Evolutionary conservation across 2,888 invertebrate species (phyloP), one percentile per base, ranked within the genome.

Genomic region (Xylota segnis): DNA sequence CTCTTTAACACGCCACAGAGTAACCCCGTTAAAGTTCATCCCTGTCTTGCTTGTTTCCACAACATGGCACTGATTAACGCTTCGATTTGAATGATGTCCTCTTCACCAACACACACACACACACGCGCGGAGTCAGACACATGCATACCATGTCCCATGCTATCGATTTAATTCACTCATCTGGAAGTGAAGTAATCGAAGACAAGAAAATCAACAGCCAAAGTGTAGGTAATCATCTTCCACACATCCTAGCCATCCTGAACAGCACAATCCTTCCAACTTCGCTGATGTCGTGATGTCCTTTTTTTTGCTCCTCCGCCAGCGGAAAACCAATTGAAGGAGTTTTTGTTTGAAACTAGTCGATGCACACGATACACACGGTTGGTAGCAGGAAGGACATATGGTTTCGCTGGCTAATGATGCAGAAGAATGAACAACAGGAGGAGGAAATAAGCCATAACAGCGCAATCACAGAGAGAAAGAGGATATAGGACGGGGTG

Each of bases 361-460:
- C 5, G 10, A 14, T 29, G 23, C n/a, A 59, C 23, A n/a, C 10
- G 23, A 23, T 23, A 23, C 23, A 23, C 23, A 16, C 18, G 27
- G 12, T 14, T 14, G 40, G 43, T 4, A 14, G 34, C 45, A 34
- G 18, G 16, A 40, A 37, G 59, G 23, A 45, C 68, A 70, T 47
- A 70, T 61, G 77, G 61, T 54, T 70, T 54, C 70, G 5, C 52
- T 61, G 47, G 43, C 70, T 77, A 77, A 77, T 77, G 77, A 77
- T 61, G 68, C 52, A 54, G 61, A 70, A 61, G 16, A 59, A 12
- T 34, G 58, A 56, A 50, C 29, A n/a, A 14, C 66, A 37, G 10
- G 10, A 37, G n/a, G 5, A 16, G 18, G 29, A 65, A 43, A 45
- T 14, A 56, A 65, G 43, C 29, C 34, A 37, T 40, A 18, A n/a